Percentiles rank a stretch among this genome's conserved stretches.
Conservation (phyloP, 2,797 vertebrate species). For the Aldrovandia affinis region DNA sequence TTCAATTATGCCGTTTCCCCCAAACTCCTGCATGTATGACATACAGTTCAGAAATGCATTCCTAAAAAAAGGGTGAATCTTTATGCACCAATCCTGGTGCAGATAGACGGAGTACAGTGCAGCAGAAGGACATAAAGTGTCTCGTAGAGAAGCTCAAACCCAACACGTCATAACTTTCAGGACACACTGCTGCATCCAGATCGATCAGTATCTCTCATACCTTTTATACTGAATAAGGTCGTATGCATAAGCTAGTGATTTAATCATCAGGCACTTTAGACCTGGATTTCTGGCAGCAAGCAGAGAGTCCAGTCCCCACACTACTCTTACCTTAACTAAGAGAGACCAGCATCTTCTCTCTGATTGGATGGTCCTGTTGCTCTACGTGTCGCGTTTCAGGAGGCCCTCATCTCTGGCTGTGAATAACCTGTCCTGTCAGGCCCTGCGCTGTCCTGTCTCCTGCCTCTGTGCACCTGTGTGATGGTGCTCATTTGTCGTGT, state of each 20-base stretch:
- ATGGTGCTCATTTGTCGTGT: neutral
- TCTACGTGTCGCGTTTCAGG: neutral
- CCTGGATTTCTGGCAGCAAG: neutral
- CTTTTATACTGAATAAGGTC: too few species aligned
- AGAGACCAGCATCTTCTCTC: constrained; percentile 36
- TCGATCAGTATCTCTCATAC: neutral
- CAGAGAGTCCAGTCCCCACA: neutral
- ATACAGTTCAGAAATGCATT: neutral
- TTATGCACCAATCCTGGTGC: neutral
- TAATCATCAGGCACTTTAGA: constrained; percentile 14
- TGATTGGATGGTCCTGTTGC: neutral
- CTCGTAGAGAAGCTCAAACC: neutral
- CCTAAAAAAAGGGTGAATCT: neutral
- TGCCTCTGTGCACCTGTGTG: neutral
- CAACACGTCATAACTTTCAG: neutral
- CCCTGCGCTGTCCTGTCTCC: neutral
- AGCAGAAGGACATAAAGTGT: neutral
- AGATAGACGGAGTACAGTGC: neutral
- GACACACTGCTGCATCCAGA: neutral
- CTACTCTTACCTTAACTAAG: constrained; percentile 51
- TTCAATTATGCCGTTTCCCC: neutral
- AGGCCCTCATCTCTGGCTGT: neutral
- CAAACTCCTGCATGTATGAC: neutral
- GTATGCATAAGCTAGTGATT: too few species aligned
- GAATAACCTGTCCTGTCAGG: neutral